phyloP scores from a whole-genome alignment of 1,140 invertebrate species.

The Cydia splendana region DNA sequence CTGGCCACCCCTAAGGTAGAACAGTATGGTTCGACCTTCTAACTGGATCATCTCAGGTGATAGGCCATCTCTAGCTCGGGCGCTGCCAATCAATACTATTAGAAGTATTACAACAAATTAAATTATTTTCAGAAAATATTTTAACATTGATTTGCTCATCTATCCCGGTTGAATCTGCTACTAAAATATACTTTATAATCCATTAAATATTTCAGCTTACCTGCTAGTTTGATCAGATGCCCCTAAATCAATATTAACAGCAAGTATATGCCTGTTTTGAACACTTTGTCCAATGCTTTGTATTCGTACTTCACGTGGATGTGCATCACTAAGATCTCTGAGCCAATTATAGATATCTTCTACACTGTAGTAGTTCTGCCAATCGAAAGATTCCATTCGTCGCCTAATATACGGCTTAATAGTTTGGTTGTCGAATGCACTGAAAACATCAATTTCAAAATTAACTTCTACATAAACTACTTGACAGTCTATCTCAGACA shows the following conservation, averaged over 20 bases:
- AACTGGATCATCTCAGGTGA: too few relatives aligned
- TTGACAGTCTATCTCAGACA: too few relatives aligned
- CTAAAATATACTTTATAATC: too few relatives aligned
- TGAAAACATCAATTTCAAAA: not conserved
- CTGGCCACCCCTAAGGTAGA: too few relatives aligned
- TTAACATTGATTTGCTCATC: too few relatives aligned
- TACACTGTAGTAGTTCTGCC: not conserved
- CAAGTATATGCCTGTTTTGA: not conserved
- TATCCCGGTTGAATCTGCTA: too few relatives aligned
- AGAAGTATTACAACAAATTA: too few relatives aligned
- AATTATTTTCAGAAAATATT: too few relatives aligned
- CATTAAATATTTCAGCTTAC: not conserved
- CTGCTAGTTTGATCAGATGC: not conserved
- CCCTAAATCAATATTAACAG: not conserved
- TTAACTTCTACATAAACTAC: not conserved
- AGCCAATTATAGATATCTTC: not conserved
- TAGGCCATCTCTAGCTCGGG: too few relatives aligned
- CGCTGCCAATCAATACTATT: too few relatives aligned
- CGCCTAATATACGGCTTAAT: not conserved
- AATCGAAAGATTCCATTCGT: not conserved
- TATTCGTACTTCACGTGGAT: not conserved
- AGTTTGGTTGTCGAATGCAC: not conserved
- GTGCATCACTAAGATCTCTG: not conserved
- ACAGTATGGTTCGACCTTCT: too few relatives aligned
- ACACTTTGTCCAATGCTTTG: not conserved